phyloP scores from a whole-genome alignment of 2,888 invertebrate species.

The Hirtodrosophila trivittata region DNA sequence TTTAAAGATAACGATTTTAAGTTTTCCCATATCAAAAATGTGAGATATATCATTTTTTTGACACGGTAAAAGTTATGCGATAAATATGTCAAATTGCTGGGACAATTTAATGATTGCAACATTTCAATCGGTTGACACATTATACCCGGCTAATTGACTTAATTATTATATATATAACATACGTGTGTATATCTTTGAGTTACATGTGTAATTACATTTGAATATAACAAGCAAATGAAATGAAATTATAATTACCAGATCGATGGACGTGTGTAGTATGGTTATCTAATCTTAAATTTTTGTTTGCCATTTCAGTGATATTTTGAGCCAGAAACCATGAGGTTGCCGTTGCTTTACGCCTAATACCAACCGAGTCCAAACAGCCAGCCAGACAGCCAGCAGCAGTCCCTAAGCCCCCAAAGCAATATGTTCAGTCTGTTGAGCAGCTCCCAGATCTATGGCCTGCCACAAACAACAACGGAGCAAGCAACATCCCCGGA shows the following conservation, averaged over 20 bases:
- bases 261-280: not conserved
- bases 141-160: conserved; percentile 41
- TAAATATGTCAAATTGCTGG: conserved; percentile 35
- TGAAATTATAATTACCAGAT: conserved; percentile 34
- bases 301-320: conserved; percentile 34
- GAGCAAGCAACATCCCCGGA: conserved; percentile 35
- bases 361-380: conserved; percentile 12
- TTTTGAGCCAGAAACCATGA: conserved; percentile 40
- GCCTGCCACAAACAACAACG: conserved; percentile 70
- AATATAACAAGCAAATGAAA: conserved; percentile 7
- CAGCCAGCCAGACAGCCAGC: conserved; percentile 38
- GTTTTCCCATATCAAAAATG: too few relatives aligned
- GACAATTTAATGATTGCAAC: conserved; percentile 52
- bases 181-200: conserved; percentile 4
- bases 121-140: conserved; percentile 43
- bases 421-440: conserved; percentile 81
- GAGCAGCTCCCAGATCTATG: conserved; percentile 82
- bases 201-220: conserved; percentile 13
- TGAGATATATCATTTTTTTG: not conserved
- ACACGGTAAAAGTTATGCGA: conserved; percentile 34
- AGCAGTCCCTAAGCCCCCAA: conserved; percentile 13
- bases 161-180: conserved; percentile 25
- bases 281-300: conserved; percentile 25
- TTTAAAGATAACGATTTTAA: too few relatives aligned
- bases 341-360: conserved; percentile 32